Conservation (phyloP, 2,888 invertebrate genomes). For the Ceratothoa steindachneri region DNA sequence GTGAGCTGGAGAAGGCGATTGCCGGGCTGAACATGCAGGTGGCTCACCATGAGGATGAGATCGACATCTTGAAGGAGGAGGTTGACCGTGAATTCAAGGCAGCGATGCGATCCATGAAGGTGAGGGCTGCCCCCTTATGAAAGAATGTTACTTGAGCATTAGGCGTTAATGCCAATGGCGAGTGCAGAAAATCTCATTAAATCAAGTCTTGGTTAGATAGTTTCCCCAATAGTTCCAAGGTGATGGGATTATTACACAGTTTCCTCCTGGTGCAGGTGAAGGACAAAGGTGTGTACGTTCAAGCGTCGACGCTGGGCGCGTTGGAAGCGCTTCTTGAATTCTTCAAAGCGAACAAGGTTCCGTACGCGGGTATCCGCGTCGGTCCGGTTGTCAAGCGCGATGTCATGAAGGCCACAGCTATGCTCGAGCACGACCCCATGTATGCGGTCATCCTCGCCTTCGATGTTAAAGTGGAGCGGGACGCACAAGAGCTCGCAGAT, state of each 20-base stretch:
- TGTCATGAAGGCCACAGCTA: constrained; percentile 99
- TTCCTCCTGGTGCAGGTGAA: too few relatives aligned
- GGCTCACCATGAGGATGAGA: constrained; percentile 88
- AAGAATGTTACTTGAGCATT: too few relatives aligned
- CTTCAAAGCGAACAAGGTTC: constrained; percentile 83
- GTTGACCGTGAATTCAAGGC: constrained; percentile 80
- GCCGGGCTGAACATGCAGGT: constrained; percentile 75
- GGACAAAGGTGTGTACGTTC: constrained; percentile 95
- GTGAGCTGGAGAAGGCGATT: constrained; percentile 95
- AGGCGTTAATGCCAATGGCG: too few relatives aligned
- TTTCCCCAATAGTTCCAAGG: too few relatives aligned
- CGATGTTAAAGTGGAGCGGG: constrained; percentile 91
- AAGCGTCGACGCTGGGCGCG: constrained; percentile 98
- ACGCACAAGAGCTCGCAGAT: constrained; percentile 97
- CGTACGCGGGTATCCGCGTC: constrained; percentile 81
- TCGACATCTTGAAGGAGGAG: constrained; percentile 80
- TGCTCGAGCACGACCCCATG: constrained; percentile 96
- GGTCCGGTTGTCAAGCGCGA: constrained; percentile 99
- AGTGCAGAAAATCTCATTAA: too few relatives aligned
- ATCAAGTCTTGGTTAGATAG: too few relatives aligned
- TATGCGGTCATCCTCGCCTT: constrained; percentile 98
- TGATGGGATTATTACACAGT: too few relatives aligned
- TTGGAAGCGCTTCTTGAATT: constrained; percentile 94
- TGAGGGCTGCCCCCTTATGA: too few relatives aligned
- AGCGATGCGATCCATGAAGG: constrained; percentile 85